These are phyloP conservation scores for Bothrops jararaca DNA, from an alignment of 2,113 vertebrate species.

Conservation along the genomic window DNA sequence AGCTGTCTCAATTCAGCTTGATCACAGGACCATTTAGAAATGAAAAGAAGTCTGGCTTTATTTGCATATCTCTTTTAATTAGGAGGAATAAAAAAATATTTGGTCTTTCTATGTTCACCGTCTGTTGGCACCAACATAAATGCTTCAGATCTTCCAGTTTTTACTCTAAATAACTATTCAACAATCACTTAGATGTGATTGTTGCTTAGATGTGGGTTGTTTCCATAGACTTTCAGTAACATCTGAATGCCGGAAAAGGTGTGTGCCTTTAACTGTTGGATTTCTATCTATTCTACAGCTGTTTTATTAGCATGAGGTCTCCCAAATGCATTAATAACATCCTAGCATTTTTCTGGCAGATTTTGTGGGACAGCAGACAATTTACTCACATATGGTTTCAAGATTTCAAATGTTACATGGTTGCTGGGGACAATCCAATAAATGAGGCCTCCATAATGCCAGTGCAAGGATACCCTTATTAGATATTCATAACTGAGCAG, in stretches of 20 bases:
- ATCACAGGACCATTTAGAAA: constrained; percentile 59
- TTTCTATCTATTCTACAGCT: neutral
- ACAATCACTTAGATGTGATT: neutral
- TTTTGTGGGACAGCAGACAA: neutral
- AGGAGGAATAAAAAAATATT: constrained; percentile 38
- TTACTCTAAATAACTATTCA: constrained; percentile 41
- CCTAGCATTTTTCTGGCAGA: neutral
- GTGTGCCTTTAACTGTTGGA: neutral
- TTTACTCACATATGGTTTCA: neutral
- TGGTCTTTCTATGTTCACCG: constrained; percentile 53
- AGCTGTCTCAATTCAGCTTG: constrained; percentile 59
- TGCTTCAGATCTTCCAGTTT: constrained; percentile 35
- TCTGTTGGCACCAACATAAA: constrained; percentile 49
- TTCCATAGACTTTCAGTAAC: neutral
- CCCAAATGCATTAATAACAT: neutral
- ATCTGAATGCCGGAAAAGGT: neutral
- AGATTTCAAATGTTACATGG: neutral
- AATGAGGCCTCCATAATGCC: neutral
- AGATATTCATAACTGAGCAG: neutral
- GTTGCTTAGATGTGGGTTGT: neutral
- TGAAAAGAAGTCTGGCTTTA: constrained; percentile 61
- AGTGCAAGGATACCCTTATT: neutral
- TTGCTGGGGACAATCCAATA: neutral
- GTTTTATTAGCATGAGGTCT: neutral
- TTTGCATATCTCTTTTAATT: constrained; percentile 55